Evolutionary conservation across 2,113 vertebrate species (phyloP).

Genomic region (Gopherus flavomarginatus): DNA sequence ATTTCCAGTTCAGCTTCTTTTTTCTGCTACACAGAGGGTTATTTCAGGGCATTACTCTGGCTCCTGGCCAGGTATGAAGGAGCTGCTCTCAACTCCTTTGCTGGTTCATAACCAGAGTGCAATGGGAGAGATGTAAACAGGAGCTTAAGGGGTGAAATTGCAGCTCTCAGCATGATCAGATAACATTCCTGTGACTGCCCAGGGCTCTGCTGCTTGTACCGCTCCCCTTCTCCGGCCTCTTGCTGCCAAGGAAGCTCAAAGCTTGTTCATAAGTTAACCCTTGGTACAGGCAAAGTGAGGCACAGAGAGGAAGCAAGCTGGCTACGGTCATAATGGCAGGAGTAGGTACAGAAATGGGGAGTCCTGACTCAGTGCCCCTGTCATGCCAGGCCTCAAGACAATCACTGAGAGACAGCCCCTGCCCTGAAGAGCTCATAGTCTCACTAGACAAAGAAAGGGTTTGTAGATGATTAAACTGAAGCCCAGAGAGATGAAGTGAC

Average conservation of each 20-base stretch:
- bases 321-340: not conserved
- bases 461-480: not conserved
- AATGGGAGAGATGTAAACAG: not conserved
- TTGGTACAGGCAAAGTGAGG: not conserved
- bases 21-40: not conserved
- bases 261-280: not conserved
- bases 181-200: not conserved
- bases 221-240: not conserved
- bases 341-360: not conserved
- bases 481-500: not conserved
- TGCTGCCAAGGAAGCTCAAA: not conserved
- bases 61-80: not conserved
- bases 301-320: not conserved
- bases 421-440: not conserved
- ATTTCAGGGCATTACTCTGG: not conserved
- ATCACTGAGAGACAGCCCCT: not conserved
- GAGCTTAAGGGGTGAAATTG: not conserved
- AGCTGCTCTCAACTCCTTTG: not conserved
- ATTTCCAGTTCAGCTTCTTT: not conserved
- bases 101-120: not conserved
- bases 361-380: not conserved
- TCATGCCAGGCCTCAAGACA: not conserved
- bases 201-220: not conserved
- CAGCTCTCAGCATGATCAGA: not conserved
- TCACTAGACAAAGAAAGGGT: not conserved